Evolutionary conservation across 2,797 vertebrate genomes (phyloP), one percentile per base, ranked within the genome.

Genomic region (Naso thynnoides): DNA sequence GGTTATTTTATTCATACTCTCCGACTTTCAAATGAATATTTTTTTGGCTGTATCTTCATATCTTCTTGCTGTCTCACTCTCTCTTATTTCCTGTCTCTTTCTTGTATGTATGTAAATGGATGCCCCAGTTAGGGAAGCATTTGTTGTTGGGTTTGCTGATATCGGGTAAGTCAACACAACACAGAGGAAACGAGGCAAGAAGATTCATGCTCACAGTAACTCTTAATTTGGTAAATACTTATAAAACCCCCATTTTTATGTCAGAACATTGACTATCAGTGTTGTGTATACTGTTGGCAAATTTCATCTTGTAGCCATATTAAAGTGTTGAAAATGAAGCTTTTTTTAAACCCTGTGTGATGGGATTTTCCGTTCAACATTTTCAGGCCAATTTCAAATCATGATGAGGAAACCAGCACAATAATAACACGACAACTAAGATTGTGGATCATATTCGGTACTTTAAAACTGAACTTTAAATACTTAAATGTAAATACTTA

Each of bases 51-150:
- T n/a, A 61, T 80, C 44, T 73, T 39, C 45, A 47, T 3, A 10
- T 15, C n/a, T 52, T 11, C 48, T 23, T 10, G 8, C 18, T 54
- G 45, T 67, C 13, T 53, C 50, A 24, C 10, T 38, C 19, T 45
- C 5, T 80, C 19, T 27, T 19, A 6, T 21, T 44, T 31, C 16
- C 24, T 58, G 49, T 70, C 21, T 73, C 21, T 54, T 60, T 68
- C 73, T 69, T 64, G 56, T 76, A 45, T 86, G 41, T 59, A 75
- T 89, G 79, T 76, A 76, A 88, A 91, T 84, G 70, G 39, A 6
- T 85, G 82, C 70, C 86, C 82, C 74, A 87, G 69, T 86, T 85
- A 82, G 14, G 33, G 29, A 68, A 53, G 62, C 24, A 47, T 65
- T 65, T 72, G 42, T 71, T 81, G 59, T 71, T 76, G 36, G 31